Evolutionary conservation across 1,140 invertebrate species (phyloP), one percentile per base, ranked within the genome.

Genomic region (Coenobita brevimanus): DNA sequence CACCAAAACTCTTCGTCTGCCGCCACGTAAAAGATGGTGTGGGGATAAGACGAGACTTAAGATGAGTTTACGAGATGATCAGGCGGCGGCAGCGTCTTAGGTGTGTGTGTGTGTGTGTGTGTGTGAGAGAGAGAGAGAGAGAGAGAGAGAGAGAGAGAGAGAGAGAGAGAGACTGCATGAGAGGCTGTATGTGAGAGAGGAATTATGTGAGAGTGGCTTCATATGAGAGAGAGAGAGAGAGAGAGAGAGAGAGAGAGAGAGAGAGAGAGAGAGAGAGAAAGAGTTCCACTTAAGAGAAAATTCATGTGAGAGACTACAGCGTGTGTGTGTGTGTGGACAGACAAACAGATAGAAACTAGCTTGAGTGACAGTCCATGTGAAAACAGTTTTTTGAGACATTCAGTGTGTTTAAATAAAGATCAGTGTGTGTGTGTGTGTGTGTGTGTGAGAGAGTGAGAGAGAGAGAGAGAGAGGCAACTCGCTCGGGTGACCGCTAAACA

Each of bases 11-110:
- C 71, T 76, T 84, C 62, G 84, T 87, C 73, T 71, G 67, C 60
- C 57, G 13, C 50, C 38, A 33, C 27, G 17, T 33, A 41, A 84
- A 84, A 75, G 71, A 75, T 73, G 69, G 24, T 54, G n/a, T 15
- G 64, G 10, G 69, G 80, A n/a, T 2, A 64, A 82, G 64, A 82
- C 67, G 50, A 82, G 80, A 82, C 62, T 69, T 82, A 38, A 50
- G 64, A 82, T 82, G 80, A 82, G 82, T 85, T 85, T 85, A 78
- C 38, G 71, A 85, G 50, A 85, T 43, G 82, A 78, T 46, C 80
- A 27, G 62, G 64, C 80, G 46, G 79, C 60, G 62, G 64, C 80
- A 67, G 79, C 60, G 24, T 76, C 73, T 13, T 50, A 3, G 4
- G 73, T 38, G 36, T 24, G 46, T 38, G 60, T 43, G 60, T 38